Evolutionary conservation across 2,797 vertebrate species (phyloP), one percentile per base, ranked within the genome.

Genomic region (Smutsia temminckii): DNA sequence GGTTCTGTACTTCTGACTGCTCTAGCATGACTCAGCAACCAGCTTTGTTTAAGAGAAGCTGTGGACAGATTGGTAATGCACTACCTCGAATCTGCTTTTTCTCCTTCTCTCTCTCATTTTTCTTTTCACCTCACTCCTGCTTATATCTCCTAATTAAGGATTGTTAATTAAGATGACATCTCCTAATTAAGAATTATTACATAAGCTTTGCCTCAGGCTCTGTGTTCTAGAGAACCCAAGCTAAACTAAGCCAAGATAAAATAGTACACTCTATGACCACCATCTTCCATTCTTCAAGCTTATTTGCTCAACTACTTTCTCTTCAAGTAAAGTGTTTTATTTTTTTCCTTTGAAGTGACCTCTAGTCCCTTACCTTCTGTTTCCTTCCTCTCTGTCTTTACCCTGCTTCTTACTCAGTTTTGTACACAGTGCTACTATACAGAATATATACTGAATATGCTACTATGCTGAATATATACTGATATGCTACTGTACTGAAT

Each of bases 1-100:
- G 20, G 23, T 61, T 92, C 81, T 85, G 8, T 57, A 23, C 42
- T 71, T 94, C 68, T 42, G 81, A 34, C 63, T 25, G 34, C 17
- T 81, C 34, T n/a, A 49, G 66, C 27, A 8, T 94, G 93, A 93
- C 87, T 97, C 91, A 94, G 89, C 91, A 89, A 34, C 46, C 51
- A 92, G 69, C 40, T 85, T 87, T n/a, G 27, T 88, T 85, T 91
- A 92, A 89, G 46, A 92, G 72, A 93, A n/a, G 8, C 87, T 92
- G 32, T 63, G 66, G 68, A 25, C 46, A 81, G 20, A n/a, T 61
- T 37, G 21, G 55, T 66, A 55, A 79, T 18, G 9, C 1, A 55
- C 66, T 25, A 81, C 29, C 40, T 68, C 80, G 20, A 83, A 68
- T 75, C 68, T 85, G 42, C 18, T 40, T 89, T 93, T 85, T 53